phyloP scores from a whole-genome alignment of 2,797 vertebrate species.

The Triplophysa yarkandensis region DNA sequence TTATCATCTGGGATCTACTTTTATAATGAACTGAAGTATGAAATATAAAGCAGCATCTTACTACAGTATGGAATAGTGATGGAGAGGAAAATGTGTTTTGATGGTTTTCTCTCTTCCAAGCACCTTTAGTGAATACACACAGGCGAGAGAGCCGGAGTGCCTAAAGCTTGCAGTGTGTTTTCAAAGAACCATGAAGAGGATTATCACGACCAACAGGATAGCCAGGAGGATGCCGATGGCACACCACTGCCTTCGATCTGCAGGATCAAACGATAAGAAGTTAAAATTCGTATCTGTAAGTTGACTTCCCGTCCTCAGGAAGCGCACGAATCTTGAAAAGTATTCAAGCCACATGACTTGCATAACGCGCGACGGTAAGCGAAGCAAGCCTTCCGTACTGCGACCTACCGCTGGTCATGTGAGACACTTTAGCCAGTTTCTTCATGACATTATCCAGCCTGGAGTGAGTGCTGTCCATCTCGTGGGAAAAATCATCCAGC shows the following conservation, averaged over 20 bases:
- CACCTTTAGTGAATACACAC: slow-evolving; percentile 26
- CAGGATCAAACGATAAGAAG: not conserved
- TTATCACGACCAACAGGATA: slow-evolving; percentile 88
- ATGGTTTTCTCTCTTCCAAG: slow-evolving; percentile 23
- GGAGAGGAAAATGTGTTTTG: slow-evolving; percentile 23
- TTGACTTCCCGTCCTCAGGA: slow-evolving; percentile 36
- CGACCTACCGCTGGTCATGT: slow-evolving; percentile 95
- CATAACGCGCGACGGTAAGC: not conserved
- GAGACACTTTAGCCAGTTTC: slow-evolving; percentile 97
- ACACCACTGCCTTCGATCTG: slow-evolving; percentile 97
- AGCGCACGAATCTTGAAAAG: not conserved
- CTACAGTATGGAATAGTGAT: slow-evolving; percentile 14
- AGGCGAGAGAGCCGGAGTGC: slow-evolving; percentile 10
- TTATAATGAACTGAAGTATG: slow-evolving; percentile 17
- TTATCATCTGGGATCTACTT: slow-evolving; percentile 29
- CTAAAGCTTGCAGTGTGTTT: not conserved
- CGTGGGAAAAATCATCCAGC: slow-evolving; percentile 94
- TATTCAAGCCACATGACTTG: not conserved
- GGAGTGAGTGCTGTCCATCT: slow-evolving; percentile 92
- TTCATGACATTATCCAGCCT: slow-evolving; percentile 97
- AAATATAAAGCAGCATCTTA: slow-evolving; percentile 16
- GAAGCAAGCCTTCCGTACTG: not conserved
- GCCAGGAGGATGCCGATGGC: slow-evolving; percentile 87
- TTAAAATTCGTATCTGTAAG: not conserved
- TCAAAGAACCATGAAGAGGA: slow-evolving; percentile 92